These are phyloP conservation scores for Temnothorax rugatulus DNA, from an alignment of 2,888 invertebrate genomes.

Conservation along the genomic window DNA sequence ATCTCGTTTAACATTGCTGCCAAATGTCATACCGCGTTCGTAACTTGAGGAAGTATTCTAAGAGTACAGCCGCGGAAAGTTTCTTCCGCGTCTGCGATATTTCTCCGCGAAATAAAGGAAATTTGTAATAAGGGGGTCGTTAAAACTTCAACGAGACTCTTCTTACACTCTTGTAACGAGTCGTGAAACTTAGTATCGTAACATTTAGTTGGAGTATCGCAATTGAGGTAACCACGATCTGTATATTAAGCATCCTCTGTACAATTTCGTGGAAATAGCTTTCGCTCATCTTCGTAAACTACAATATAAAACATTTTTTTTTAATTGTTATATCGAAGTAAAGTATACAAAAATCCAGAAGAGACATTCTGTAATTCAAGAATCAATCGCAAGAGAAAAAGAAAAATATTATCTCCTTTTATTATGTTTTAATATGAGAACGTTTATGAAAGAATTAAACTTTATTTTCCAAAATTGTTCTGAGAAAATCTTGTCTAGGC, in stretches of 20 bases:
- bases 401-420: not conserved
- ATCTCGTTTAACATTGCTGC: not conserved
- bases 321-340: not conserved
- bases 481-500: not conserved
- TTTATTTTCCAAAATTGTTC: not conserved
- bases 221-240: conserved; percentile 48
- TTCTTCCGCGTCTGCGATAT: conserved; percentile 43
- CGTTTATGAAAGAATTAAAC: not conserved
- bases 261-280: conserved; percentile 26
- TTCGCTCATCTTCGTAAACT: conserved; percentile 19
- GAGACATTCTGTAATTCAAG: not conserved
- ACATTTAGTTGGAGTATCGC: conserved; percentile 51
- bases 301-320: not conserved
- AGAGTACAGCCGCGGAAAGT: conserved; percentile 39
- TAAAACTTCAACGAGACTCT: conserved; percentile 57
- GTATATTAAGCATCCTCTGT: conserved; percentile 46
- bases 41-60: conserved; percentile 42
- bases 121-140: conserved; percentile 45
- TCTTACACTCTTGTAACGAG: conserved; percentile 58
- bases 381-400: not conserved
- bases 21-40: conserved; percentile 23
- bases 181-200: conserved; percentile 50
- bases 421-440: not conserved
- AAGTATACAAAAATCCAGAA: not conserved
- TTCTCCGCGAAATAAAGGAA: conserved; percentile 52